Conservation (phyloP, 2,797 vertebrate genomes). For the Bradypodion pumilum region DNA sequence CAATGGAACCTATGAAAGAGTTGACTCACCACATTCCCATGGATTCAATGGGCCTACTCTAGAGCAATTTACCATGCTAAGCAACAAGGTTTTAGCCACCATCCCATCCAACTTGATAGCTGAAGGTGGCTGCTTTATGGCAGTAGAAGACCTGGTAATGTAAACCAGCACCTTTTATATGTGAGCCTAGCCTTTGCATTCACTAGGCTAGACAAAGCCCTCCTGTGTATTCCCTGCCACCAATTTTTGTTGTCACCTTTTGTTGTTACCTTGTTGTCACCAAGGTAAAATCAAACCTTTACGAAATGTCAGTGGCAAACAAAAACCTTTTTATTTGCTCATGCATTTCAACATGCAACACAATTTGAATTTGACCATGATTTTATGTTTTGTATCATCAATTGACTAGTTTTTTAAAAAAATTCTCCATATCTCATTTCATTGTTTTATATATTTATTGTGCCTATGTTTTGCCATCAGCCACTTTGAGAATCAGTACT, state of each 20-base stretch:
- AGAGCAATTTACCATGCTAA: too few species aligned
- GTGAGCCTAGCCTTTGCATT: too few species aligned
- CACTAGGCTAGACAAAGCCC: too few species aligned
- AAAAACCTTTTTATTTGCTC: neutral
- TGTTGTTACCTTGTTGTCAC: neutral
- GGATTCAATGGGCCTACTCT: too few species aligned
- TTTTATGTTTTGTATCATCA: too few species aligned
- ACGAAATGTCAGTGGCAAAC: neutral
- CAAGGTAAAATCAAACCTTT: neutral
- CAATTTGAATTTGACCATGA: neutral
- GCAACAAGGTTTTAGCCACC: neutral
- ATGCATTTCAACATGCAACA: neutral
- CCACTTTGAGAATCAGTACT: neutral
- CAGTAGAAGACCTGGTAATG: too few species aligned
- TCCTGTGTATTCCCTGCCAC: neutral
- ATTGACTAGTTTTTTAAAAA: too few species aligned
- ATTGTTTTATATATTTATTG: neutral
- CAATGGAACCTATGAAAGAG: too few species aligned
- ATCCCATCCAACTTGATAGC: neutral
- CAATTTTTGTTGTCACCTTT: neutral
- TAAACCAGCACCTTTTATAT: neutral
- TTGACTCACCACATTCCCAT: too few species aligned
- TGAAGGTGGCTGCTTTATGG: neutral
- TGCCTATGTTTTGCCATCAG: neutral
- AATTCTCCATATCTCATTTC: too few species aligned